Evolutionary conservation across 2,888 invertebrate genomes (phyloP).

Genomic region (Machimus atricapillus): DNA sequence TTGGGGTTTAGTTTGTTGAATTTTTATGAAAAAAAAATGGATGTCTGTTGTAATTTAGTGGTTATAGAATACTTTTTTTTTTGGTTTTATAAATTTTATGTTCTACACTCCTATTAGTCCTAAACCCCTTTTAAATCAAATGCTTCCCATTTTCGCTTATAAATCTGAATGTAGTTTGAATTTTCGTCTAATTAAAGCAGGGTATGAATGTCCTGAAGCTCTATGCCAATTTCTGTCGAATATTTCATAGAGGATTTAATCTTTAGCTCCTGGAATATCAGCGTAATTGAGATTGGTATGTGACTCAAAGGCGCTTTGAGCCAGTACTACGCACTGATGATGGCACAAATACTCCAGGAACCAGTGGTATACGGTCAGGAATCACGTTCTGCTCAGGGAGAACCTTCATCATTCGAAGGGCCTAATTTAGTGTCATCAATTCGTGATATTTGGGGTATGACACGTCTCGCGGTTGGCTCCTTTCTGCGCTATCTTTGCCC

Average conservation of each 20-base stretch:
- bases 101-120: not conserved
- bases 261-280: not conserved
- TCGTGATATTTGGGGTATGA: not conserved
- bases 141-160: not conserved
- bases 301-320: not conserved
- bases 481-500: not conserved
- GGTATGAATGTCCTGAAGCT: not conserved
- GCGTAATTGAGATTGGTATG: not conserved
- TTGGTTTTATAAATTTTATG: not conserved
- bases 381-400: not conserved
- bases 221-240: not conserved
- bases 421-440: not conserved
- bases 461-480: not conserved
- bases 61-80: not conserved
- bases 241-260: not conserved
- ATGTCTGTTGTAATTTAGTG: not conserved
- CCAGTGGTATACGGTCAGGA: not conserved
- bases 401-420: not conserved
- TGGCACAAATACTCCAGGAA: not conserved
- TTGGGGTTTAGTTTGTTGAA: not conserved
- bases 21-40: not conserved
- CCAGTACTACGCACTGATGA: not conserved
- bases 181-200: not conserved
- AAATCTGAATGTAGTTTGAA: not conserved
- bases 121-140: not conserved